Evolutionary conservation across 2,797 vertebrate genomes (phyloP).

Genomic region (Oceanodroma leucorhoa): DNA sequence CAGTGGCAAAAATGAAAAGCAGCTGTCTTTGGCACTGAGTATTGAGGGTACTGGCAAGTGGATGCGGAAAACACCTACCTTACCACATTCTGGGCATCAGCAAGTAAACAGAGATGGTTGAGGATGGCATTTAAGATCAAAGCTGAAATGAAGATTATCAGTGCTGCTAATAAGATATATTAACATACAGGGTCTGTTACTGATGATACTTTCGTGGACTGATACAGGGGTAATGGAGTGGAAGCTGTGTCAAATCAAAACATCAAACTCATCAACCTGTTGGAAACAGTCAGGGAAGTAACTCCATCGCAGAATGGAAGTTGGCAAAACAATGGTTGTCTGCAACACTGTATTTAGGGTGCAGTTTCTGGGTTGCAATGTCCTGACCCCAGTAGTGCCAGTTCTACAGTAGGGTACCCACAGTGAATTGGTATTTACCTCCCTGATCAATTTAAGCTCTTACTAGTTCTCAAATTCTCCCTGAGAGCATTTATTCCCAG

Average conservation of each 20-base stretch:
- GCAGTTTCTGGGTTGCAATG: accelerated
- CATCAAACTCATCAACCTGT: background rate
- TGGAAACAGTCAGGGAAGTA: background rate
- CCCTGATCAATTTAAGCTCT: background rate
- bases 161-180: background rate
- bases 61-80: background rate
- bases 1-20: background rate
- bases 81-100: background rate
- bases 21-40: background rate
- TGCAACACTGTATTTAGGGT: background rate
- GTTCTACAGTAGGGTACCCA: background rate
- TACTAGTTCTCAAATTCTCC: background rate
- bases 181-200: background rate
- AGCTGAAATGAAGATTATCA: background rate
- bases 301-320: background rate
- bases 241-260: background rate
- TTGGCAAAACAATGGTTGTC: background rate
- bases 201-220: background rate
- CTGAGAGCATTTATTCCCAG: background rate
- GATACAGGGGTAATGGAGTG: background rate
- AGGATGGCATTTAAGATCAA: background rate
- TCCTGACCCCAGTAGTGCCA: background rate
- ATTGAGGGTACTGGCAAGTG: background rate
- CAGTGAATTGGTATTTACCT: background rate
- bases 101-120: background rate